Conservation (phyloP, 2,113 vertebrate genomes). For the Odocoileus hemionus region DNA sequence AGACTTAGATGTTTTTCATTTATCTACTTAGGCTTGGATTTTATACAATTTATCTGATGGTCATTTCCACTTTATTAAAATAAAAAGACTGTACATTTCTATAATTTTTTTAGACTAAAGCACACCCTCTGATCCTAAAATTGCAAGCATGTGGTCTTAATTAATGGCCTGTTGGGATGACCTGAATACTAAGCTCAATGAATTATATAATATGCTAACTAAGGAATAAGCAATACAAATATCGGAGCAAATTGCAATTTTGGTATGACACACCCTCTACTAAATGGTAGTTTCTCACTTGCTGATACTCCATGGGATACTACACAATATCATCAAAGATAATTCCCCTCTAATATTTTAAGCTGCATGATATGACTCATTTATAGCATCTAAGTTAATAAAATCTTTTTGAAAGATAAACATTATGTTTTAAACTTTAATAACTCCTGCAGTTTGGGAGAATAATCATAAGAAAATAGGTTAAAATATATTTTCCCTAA, state of each 20-base stretch:
- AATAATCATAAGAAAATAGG: not conserved
- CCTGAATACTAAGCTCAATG: conserved; percentile 61
- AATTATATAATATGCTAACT: conserved; percentile 30
- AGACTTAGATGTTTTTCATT: not conserved
- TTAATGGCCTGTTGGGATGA: conserved; percentile 31
- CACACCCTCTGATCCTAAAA: not conserved
- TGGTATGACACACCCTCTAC: not conserved
- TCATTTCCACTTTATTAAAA: not conserved
- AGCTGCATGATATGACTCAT: conserved; percentile 64
- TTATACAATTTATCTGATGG: not conserved
- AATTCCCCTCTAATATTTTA: conserved; percentile 51
- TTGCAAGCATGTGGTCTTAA: not conserved
- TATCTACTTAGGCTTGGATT: not conserved
- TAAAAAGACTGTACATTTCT: not conserved
- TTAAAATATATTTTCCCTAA: not conserved
- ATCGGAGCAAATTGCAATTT: conserved; percentile 43
- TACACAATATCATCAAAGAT: conserved; percentile 38
- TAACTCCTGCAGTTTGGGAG: not conserved
- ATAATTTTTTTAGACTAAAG: not conserved
- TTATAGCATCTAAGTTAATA: conserved; percentile 50
- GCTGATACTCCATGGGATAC: conserved; percentile 25
- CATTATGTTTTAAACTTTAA: conserved; percentile 63
- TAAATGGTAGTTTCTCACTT: conserved; percentile 53
- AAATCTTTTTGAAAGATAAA: conserved; percentile 51
- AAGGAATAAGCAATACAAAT: conserved; percentile 21